Percentiles rank a stretch among this genome's conserved stretches.
Evolutionary conservation across 2,113 vertebrate species (phyloP).

Genomic region (Rhinolophus ferrumequinum): DNA sequence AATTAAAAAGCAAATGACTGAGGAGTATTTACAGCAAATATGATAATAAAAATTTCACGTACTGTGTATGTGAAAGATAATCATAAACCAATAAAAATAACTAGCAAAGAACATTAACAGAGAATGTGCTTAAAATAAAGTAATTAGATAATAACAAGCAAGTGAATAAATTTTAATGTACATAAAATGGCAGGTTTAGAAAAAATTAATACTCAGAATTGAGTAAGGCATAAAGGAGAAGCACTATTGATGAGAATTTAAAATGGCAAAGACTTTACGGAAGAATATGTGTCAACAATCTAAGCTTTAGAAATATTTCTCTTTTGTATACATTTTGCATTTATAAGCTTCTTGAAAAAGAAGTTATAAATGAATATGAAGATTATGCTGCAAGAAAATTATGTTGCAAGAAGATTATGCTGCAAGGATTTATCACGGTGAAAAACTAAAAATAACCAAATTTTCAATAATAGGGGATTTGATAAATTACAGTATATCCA

Average conservation of each 20-base stretch:
- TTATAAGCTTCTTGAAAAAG: background rate
- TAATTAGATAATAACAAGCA: background rate
- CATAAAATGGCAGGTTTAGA: background rate
- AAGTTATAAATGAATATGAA: background rate
- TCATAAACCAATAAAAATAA: background rate
- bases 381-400: background rate
- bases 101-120: background rate
- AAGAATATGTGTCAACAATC: background rate
- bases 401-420: background rate
- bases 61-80: background rate
- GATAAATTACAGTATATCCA: background rate
- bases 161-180: background rate
- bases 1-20: background rate
- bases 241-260: background rate
- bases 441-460: conserved; percentile 1
- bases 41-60: background rate
- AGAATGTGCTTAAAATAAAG: conserved; percentile 17
- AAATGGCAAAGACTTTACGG: background rate
- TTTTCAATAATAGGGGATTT: background rate
- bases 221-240: background rate
- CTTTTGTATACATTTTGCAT: background rate
- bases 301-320: conserved; percentile 24
- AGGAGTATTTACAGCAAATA: background rate
- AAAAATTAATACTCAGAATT: conserved; percentile 2
- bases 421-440: background rate